Evolutionary conservation across 2,888 invertebrate species (phyloP).

Genomic region (Epistrophe eligans): DNA sequence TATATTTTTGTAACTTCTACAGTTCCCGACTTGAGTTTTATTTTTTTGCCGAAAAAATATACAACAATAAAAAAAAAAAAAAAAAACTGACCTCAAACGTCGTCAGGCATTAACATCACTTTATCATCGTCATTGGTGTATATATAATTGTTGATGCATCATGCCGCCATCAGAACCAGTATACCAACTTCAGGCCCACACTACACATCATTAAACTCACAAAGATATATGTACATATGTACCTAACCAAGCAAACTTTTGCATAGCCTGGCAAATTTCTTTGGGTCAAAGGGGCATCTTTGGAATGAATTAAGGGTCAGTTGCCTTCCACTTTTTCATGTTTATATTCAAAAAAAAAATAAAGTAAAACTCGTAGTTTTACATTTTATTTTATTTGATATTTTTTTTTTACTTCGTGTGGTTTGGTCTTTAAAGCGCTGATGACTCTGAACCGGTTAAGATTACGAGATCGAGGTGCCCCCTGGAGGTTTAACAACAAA

Average conservation of each 20-base stretch:
- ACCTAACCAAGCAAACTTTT: not conserved
- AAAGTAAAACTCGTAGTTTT: constrained; percentile 12
- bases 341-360: constrained; percentile 9
- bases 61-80: not conserved
- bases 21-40: constrained; percentile 17
- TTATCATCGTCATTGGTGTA: constrained; percentile 42
- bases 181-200: not conserved
- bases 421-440: not conserved
- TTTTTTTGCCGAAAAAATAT: constrained; percentile 37
- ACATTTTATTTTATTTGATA: constrained; percentile 6
- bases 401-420: constrained; percentile 3
- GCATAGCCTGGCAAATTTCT: constrained; percentile 44
- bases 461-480: constrained; percentile 31
- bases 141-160: not conserved
- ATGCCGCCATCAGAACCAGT: not conserved
- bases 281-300: constrained; percentile 60
- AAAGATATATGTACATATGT: not conserved
- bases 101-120: constrained; percentile 48
- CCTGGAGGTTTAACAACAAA: constrained; percentile 34
- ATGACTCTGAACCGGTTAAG: constrained; percentile 35
- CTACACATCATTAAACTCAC: constrained; percentile 8
- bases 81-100: constrained; percentile 45
- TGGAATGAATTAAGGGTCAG: constrained; percentile 58
- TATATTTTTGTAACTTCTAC: not conserved
- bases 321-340: constrained; percentile 47